Conservation (phyloP, 2,113 vertebrate species). For the Centrocercus urophasianus region DNA sequence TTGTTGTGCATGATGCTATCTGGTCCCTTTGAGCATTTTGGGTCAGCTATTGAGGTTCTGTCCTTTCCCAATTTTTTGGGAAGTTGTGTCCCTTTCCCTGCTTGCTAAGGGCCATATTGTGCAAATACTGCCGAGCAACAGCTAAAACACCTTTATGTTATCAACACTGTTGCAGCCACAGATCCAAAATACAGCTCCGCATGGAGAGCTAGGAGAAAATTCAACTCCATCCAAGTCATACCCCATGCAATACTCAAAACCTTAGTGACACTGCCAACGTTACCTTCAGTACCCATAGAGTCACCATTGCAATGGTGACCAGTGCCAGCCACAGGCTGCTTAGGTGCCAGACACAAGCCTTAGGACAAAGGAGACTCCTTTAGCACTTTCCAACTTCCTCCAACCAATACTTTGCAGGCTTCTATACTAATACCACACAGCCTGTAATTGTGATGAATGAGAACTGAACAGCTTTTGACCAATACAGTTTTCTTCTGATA, state of each 20-base stretch:
- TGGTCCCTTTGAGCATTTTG: not conserved
- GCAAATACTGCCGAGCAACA: fast-evolving
- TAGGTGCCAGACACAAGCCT: not conserved
- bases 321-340: not conserved
- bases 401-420: not conserved
- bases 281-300: not conserved
- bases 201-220: not conserved
- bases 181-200: not conserved
- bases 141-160: not conserved
- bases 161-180: not conserved
- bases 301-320: fast-evolving
- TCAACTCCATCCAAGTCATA: not conserved
- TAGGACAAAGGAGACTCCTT: not conserved
- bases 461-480: not conserved
- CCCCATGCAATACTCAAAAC: not conserved
- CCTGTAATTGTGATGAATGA: not conserved
- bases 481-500: not conserved
- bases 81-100: not conserved
- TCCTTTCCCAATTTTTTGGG: not conserved
- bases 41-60: not conserved
- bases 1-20: not conserved
- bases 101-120: fast-evolving
- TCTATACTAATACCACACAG: not conserved
- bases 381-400: not conserved
- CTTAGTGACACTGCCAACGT: not conserved